Conservation (phyloP, 2,797 vertebrate species). For the Micromesistius poutassou region DNA sequence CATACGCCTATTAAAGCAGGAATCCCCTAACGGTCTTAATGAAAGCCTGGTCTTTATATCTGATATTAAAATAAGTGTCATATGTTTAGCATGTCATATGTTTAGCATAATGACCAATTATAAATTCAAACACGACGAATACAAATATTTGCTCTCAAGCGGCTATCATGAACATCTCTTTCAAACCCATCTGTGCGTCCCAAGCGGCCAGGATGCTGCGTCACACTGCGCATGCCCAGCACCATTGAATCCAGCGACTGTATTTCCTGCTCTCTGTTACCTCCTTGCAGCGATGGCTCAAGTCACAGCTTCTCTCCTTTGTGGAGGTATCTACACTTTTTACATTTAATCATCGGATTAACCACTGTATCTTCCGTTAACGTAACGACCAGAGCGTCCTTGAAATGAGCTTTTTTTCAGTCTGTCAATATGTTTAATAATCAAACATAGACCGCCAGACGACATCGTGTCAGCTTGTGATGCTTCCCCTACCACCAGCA, state of each 20-base stretch:
- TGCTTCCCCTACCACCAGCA: constrained; percentile 40
- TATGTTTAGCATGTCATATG: neutral
- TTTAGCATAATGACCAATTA: neutral
- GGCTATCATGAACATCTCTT: neutral
- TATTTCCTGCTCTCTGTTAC: constrained; percentile 66
- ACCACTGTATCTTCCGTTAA: fast-evolving
- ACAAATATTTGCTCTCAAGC: neutral
- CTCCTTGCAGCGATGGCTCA: constrained; percentile 66
- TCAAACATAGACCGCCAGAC: constrained; percentile 44
- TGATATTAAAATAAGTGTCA: neutral
- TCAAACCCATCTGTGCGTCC: neutral
- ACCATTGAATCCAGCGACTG: constrained; percentile 25
- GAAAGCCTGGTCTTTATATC: neutral
- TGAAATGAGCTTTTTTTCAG: neutral
- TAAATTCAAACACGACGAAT: neutral
- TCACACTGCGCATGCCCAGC: constrained; percentile 61
- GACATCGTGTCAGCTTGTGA: constrained; percentile 50
- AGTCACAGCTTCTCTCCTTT: constrained; percentile 58
- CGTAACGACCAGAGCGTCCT: neutral
- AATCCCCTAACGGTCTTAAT: neutral
- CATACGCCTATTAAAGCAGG: neutral
- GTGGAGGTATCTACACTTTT: constrained; percentile 58
- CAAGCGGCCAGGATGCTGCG: constrained; percentile 12
- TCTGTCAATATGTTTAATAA: constrained; percentile 10
- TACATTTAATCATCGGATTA: neutral